Evolutionary conservation across 2,113 vertebrate genomes (phyloP).

Genomic region (Conger conger): DNA sequence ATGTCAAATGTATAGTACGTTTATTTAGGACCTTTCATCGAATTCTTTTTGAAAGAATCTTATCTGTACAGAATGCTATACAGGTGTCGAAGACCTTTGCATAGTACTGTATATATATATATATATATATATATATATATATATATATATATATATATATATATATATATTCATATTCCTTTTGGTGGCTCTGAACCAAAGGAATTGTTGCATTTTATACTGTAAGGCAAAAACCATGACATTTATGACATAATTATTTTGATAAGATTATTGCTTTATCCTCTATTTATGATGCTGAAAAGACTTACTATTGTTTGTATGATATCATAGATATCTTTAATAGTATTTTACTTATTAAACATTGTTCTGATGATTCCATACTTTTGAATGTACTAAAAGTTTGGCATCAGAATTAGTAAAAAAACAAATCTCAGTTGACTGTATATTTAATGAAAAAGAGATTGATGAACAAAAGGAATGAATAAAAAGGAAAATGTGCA

Average conservation of each 20-base stretch:
- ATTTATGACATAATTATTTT: slow-evolving; percentile 20
- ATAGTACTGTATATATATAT: too few species aligned
- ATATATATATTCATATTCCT: slow-evolving; percentile 28
- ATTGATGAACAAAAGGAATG: not conserved
- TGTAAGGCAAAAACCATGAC: slow-evolving; percentile 26
- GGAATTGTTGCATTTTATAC: slow-evolving; percentile 28
- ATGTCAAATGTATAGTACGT: too few species aligned
- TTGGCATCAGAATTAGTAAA: not conserved
- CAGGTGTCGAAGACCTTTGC: too few species aligned
- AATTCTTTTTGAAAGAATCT: too few species aligned
- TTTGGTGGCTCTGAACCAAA: slow-evolving; percentile 27
- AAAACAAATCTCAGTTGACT: not conserved
- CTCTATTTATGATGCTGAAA: not conserved
- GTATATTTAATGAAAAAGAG: not conserved
- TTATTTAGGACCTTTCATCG: too few species aligned
- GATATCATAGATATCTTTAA: not conserved
- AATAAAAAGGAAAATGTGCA: too few species aligned
- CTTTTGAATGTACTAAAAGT: not conserved
- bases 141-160: too few species aligned
- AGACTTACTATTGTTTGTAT: not conserved
- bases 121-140: too few species aligned
- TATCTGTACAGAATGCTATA: too few species aligned
- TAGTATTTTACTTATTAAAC: not conserved
- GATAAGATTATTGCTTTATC: slow-evolving; percentile 22
- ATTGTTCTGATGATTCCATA: not conserved